These are phyloP conservation scores for Muscidifurax raptorellus DNA, from an alignment of 1,140 invertebrate species.

Conservation along the genomic window DNA sequence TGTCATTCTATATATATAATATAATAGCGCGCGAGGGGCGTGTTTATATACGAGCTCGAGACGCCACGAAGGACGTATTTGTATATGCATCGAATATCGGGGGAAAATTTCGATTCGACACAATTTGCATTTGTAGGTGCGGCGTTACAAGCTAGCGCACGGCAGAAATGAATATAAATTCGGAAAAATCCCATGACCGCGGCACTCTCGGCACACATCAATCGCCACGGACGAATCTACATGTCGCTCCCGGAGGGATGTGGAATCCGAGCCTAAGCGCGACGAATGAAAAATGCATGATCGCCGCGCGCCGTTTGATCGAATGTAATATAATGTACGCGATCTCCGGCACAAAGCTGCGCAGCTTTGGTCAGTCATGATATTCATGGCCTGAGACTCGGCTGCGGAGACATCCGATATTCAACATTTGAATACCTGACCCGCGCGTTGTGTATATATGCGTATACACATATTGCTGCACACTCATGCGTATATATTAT, in stretches of 20 bases:
- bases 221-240: not conserved
- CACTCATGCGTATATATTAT: slow-evolving; percentile 75
- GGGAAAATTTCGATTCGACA: too few relatives aligned
- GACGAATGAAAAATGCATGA: slow-evolving; percentile 48
- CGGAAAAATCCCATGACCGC: not conserved
- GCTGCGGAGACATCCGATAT: slow-evolving; percentile 68
- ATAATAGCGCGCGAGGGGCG: too few relatives aligned
- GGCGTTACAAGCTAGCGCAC: not conserved
- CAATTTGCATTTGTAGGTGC: not conserved
- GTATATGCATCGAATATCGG: too few relatives aligned
- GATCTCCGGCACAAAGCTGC: slow-evolving; percentile 47
- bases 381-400: slow-evolving; percentile 75
- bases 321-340: slow-evolving; percentile 35
- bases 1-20: too few relatives aligned
- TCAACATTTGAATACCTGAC: slow-evolving; percentile 73
- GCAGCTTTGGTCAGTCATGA: slow-evolving; percentile 73
- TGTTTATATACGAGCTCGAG: too few relatives aligned
- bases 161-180: not conserved
- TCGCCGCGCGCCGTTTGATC: slow-evolving; percentile 36
- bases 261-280: not conserved
- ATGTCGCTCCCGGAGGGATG: not conserved
- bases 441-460: too few relatives aligned
- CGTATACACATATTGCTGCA: not conserved
- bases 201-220: not conserved
- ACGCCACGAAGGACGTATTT: too few relatives aligned